These are phyloP conservation scores for Pseudomyrmex sp. DNA, from an alignment of 1,140 invertebrate genomes.

Conservation along the genomic window DNA sequence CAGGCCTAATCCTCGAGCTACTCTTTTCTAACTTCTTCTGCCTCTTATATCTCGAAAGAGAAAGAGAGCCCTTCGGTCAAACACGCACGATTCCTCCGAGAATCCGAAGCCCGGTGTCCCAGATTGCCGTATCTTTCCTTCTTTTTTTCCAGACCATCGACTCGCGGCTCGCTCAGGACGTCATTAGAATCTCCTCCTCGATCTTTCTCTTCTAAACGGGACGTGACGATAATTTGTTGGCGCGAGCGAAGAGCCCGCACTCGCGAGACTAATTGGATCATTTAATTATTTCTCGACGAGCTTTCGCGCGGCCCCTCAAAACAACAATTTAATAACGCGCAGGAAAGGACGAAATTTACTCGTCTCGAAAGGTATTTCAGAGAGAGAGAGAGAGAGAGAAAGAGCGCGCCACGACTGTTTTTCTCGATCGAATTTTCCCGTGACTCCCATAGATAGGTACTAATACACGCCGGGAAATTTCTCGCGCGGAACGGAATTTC, in stretches of 20 bases:
- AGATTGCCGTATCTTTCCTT: slow-evolving; percentile 32
- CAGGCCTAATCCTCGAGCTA: background rate
- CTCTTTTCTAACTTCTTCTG: slow-evolving; percentile 44
- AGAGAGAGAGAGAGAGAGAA: background rate
- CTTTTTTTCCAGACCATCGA: slow-evolving; percentile 24
- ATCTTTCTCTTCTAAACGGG: too few species aligned
- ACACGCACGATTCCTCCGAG: slow-evolving; percentile 61
- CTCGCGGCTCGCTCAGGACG: background rate
- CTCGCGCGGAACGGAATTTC: slow-evolving; percentile 15
- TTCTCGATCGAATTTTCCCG: slow-evolving; percentile 9
- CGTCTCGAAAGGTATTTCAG: background rate
- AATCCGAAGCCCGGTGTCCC: slow-evolving; percentile 49
- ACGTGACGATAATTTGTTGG: slow-evolving; percentile 18
- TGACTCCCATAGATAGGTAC: background rate
- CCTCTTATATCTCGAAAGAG: background rate
- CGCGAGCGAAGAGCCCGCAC: background rate
- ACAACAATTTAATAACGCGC: slow-evolving; percentile 32
- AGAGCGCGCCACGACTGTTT: background rate
- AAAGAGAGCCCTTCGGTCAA: slow-evolving; percentile 51
- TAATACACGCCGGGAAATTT: background rate
- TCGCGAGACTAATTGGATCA: slow-evolving; percentile 37
- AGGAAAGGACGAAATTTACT: background rate
- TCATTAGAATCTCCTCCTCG: too few species aligned
- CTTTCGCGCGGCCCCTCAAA: background rate
- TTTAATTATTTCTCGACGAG: slow-evolving; percentile 49